A percentile compares a stretch with the other conserved stretches of the same genome.
phyloP scores from a whole-genome alignment of 2,797 vertebrate species.

The Poeciliopsis gracilis region DNA sequence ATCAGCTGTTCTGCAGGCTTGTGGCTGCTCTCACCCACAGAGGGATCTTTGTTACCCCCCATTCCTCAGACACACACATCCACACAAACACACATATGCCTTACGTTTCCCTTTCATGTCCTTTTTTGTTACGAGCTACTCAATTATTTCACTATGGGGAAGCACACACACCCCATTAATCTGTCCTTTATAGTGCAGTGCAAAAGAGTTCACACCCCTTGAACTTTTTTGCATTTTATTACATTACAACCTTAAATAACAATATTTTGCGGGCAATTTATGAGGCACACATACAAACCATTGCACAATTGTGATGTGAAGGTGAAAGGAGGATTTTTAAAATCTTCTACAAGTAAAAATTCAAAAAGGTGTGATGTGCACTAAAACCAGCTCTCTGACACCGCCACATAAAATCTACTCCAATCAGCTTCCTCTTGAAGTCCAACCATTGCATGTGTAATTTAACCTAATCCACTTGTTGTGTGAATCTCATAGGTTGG shows the following conservation, averaged over 20 bases:
- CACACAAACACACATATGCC: slow-evolving; percentile 22
- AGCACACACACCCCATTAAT: slow-evolving; percentile 12
- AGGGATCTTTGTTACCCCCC: slow-evolving; percentile 71
- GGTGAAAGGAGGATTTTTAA: not conserved
- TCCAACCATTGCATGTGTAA: not conserved
- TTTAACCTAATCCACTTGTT: not conserved
- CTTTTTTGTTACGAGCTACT: slow-evolving; percentile 4
- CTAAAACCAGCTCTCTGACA: not conserved
- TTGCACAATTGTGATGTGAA: not conserved
- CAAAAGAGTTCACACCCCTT: not conserved
- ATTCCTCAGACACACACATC: slow-evolving; percentile 30
- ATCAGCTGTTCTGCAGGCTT: slow-evolving; percentile 76
- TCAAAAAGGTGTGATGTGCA: not conserved
- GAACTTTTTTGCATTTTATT: not conserved
- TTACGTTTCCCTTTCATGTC: slow-evolving; percentile 18
- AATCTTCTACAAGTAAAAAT: not conserved
- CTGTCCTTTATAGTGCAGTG: not conserved
- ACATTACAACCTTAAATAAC: not conserved
- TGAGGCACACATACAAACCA: too few relatives aligned
- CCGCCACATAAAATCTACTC: not conserved
- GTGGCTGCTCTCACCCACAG: slow-evolving; percentile 68
- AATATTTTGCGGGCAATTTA: too few relatives aligned
- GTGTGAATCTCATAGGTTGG: not conserved
- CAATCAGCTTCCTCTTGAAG: not conserved
- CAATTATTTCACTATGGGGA: slow-evolving; percentile 18